Base-by-base conservation (phyloP, 92 coral and sea anemone species). In the Muricea muricata region DNA sequence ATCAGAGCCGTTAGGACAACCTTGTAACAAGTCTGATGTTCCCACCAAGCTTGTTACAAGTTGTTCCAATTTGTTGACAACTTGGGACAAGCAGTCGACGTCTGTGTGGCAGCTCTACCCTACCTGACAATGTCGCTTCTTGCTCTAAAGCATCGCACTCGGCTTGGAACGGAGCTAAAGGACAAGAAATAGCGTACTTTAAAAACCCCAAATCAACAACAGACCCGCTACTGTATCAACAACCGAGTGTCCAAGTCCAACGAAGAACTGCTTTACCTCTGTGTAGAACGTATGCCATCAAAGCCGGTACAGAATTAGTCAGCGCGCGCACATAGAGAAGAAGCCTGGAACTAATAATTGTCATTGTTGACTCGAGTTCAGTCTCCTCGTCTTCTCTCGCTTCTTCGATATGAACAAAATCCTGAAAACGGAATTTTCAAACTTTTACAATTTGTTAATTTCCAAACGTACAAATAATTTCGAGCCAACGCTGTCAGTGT, bases 211-310 rank as follows among this genome's bases (percentile, higher is more conserved):
- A 40, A 39, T 7, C 12, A 72, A 72, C 23, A n/a, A n/a, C n/a
- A n/a, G n/a, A n/a, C n/a, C n/a, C n/a, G n/a, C n/a, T n/a, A n/a
- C n/a, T n/a, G n/a, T n/a, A n/a, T n/a, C n/a, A n/a, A n/a, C n/a
- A n/a, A n/a, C n/a, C n/a, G n/a, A n/a, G n/a, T n/a, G n/a, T n/a
- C n/a, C n/a, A n/a, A n/a, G n/a, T n/a, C n/a, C n/a, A n/a, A n/a
- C n/a, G n/a, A n/a, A n/a, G n/a, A n/a, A n/a, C 26, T 10, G 25
- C 7, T 73, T 25, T 80, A 93, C 98, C 98, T 90, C 94, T 87
- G 73, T 89, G 92, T 47, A 96, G 92, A 69, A 96, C 93, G 42
- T 82, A 80, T 28, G 88, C 93, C 85, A 96, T 91, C 71, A 96
- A 85, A 61, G 93, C 93, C 10, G 99, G 97, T 29, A 96, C 89